Percentiles rank a stretch among this genome's conserved stretches.
These are phyloP conservation scores for Apotomis capreana DNA, from an alignment of 2,888 invertebrate species.

Conservation along the genomic window DNA sequence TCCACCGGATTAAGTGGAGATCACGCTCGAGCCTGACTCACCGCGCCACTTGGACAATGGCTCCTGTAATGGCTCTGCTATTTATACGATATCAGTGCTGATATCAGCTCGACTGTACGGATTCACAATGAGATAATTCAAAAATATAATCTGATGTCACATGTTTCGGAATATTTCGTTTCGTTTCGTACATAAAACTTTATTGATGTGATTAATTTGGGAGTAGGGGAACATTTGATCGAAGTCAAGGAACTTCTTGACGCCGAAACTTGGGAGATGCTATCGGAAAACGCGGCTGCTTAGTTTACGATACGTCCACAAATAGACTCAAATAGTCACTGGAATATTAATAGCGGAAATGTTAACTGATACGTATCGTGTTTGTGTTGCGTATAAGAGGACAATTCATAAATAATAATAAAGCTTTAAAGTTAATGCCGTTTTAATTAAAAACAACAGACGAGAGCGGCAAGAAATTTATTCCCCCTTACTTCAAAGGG, in stretches of 20 bases:
- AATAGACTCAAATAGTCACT: conserved; percentile 20
- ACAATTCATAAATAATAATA: conserved; percentile 53
- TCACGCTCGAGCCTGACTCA: conserved; percentile 61
- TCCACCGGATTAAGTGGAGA: conserved; percentile 77
- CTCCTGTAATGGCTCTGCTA: conserved; percentile 69
- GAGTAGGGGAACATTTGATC: conserved; percentile 11
- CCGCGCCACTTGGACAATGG: conserved; percentile 60
- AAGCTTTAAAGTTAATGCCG: conserved; percentile 66
- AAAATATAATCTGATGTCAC: neutral
- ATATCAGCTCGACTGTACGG: conserved; percentile 40
- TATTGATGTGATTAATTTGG: conserved; percentile 35
- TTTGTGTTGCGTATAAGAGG: conserved; percentile 33
- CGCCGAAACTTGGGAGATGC: conserved; percentile 30
- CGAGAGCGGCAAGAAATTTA: conserved; percentile 70
- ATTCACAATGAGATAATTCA: conserved; percentile 6
- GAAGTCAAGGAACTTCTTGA: conserved; percentile 32
- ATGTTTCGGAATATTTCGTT: neutral
- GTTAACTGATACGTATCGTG: conserved; percentile 29
- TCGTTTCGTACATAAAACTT: conserved; percentile 19
- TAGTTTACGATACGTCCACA: conserved; percentile 31
- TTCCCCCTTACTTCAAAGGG: conserved; percentile 78
- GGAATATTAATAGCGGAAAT: conserved; percentile 38
- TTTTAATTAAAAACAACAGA: conserved; percentile 78
- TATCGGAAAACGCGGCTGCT: conserved; percentile 30
- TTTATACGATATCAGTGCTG: conserved; percentile 55